Percentiles rank a stretch among this genome's conserved stretches.
phyloP scores from a whole-genome alignment of 2,113 vertebrate species.

The Cacatua alba region DNA sequence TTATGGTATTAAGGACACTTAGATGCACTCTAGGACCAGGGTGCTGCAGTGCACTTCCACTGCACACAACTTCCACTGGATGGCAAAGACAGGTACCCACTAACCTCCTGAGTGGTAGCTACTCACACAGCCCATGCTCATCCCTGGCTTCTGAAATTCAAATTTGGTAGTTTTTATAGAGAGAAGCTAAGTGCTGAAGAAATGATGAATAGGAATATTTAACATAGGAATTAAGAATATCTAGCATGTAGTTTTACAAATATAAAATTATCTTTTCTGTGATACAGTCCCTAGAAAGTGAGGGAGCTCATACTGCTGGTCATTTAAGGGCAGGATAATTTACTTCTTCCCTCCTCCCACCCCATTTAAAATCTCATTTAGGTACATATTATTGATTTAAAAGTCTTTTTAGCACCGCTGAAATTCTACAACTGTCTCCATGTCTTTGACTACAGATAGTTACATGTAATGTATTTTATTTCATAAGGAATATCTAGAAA shows the following conservation, averaged over 20 bases:
- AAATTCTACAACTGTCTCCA: not conserved
- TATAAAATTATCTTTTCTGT: not conserved
- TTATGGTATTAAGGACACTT: not conserved
- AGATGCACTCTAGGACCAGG: not conserved
- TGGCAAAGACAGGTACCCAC: not conserved
- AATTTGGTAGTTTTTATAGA: not conserved
- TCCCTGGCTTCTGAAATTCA: not conserved
- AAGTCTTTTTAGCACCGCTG: not conserved
- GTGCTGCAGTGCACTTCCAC: not conserved
- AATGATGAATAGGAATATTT: not conserved
- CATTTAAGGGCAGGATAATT: not conserved
- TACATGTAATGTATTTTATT: not conserved
- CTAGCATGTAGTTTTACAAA: not conserved
- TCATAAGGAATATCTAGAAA: not conserved
- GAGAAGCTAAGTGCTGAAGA: not conserved
- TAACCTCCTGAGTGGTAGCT: not conserved
- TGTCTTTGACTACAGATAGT: not conserved
- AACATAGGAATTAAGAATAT: not conserved
- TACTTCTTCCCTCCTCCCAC: fast-evolving
- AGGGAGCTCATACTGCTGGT: not conserved
- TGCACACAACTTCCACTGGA: not conserved
- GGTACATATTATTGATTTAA: not conserved
- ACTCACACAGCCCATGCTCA: not conserved
- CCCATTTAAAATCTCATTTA: not conserved
- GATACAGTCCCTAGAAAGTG: not conserved